Evolutionary conservation across 2,797 vertebrate genomes (phyloP).

Genomic region (Chelonia mydas): DNA sequence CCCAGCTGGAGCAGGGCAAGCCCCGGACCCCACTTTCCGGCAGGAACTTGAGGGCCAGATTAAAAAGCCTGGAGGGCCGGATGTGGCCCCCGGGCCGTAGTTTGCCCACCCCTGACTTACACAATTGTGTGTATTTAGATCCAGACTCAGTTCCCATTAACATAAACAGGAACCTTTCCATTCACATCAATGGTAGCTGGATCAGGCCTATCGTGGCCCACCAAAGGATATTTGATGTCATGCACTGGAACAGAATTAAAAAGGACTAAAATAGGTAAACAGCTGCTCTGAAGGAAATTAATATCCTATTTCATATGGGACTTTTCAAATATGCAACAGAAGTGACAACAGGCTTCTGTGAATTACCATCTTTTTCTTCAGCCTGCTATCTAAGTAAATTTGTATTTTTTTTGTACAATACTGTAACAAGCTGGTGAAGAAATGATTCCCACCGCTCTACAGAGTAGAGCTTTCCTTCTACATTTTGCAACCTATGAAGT

Average conservation of each 20-base stretch:
- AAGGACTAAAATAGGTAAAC: background rate
- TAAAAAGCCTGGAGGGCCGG: too few relatives aligned
- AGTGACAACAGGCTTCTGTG: background rate
- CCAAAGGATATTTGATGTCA: background rate
- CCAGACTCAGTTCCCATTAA: background rate
- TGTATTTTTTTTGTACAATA: background rate
- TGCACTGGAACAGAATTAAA: background rate
- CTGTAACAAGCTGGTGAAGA: background rate
- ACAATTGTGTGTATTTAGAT: background rate
- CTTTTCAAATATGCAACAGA: background rate
- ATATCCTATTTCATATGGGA: background rate
- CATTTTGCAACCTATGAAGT: conserved; percentile 2
- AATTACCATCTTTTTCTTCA: background rate
- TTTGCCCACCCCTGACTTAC: background rate
- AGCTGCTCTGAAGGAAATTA: background rate
- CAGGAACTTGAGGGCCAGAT: too few relatives aligned
- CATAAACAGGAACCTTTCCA: background rate
- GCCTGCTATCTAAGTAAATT: background rate
- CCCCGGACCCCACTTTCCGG: too few relatives aligned
- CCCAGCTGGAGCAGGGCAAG: too few relatives aligned
- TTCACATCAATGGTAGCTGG: background rate
- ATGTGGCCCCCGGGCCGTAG: too few relatives aligned
- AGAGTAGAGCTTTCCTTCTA: background rate
- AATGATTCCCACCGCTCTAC: background rate
- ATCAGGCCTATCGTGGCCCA: background rate